Percentiles rank a stretch among this genome's conserved stretches.
Evolutionary conservation across 2,797 vertebrate species (phyloP).

Genomic region (Lepilemur septentrionalis): DNA sequence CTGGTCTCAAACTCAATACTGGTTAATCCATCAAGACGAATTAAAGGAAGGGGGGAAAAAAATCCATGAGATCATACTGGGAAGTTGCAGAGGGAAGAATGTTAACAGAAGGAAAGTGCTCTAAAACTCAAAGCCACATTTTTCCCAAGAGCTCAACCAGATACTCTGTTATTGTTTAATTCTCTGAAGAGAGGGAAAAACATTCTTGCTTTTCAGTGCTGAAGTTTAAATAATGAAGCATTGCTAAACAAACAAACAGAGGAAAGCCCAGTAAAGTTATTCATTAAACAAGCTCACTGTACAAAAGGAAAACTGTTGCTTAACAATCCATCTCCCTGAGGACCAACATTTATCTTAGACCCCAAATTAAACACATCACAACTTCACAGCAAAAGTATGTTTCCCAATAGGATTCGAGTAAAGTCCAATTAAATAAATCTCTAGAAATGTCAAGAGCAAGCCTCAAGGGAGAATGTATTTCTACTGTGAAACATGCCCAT

Average conservation of each 20-base stretch:
- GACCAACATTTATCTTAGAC: constrained; percentile 75
- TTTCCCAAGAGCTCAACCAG: constrained; percentile 22
- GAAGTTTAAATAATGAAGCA: constrained; percentile 52
- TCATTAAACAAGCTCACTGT: constrained; percentile 3
- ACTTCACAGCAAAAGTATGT: constrained; percentile 80
- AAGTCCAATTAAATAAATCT: constrained; percentile 84
- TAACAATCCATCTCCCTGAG: constrained; percentile 46
- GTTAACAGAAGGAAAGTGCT: neutral
- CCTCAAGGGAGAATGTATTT: constrained; percentile 78
- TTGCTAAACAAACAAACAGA: constrained; percentile 61
- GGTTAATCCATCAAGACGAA: constrained; percentile 6
- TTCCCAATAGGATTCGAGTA: constrained; percentile 70
- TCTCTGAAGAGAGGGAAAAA: constrained; percentile 30
- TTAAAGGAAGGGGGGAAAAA: neutral
- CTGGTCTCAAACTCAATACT: neutral
- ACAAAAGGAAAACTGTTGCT: constrained; percentile 33
- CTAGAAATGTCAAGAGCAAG: constrained; percentile 75
- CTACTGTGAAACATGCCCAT: constrained; percentile 78
- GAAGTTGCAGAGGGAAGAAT: neutral
- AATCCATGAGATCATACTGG: constrained; percentile 27
- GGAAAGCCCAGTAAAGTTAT: constrained; percentile 40
- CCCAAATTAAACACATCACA: constrained; percentile 80
- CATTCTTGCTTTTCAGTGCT: constrained; percentile 52
- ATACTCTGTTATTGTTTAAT: constrained; percentile 3
- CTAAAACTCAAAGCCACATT: constrained; percentile 30